Evolutionary conservation across 2,113 vertebrate species (phyloP).

Genomic region (Acanthochromis polyacanthus): DNA sequence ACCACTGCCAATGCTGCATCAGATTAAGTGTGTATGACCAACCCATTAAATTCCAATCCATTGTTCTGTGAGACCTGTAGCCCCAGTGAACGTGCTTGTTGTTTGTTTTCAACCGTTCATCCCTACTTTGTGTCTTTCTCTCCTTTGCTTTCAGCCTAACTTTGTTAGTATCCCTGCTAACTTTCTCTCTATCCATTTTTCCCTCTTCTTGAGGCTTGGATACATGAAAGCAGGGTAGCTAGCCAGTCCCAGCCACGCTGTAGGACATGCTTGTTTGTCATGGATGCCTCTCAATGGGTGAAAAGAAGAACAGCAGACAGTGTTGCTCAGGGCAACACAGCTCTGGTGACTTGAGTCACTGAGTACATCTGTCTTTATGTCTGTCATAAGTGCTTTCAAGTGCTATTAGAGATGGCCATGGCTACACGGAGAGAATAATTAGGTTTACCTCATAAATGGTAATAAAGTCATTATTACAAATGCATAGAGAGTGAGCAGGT

Average conservation of each 20-base stretch:
- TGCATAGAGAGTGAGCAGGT: not conserved
- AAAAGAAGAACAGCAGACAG: slow-evolving; percentile 52
- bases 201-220: slow-evolving; percentile 17
- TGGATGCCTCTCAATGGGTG: slow-evolving; percentile 56
- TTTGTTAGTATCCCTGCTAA: slow-evolving; percentile 32
- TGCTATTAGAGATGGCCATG: slow-evolving; percentile 45
- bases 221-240: slow-evolving; percentile 57
- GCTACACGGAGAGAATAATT: slow-evolving; percentile 23
- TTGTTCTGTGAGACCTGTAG: slow-evolving; percentile 55
- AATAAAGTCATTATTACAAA: slow-evolving; percentile 28
- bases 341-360: slow-evolving; percentile 49
- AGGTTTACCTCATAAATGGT: slow-evolving; percentile 26
- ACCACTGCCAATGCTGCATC: slow-evolving; percentile 64
- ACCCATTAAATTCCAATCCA: slow-evolving; percentile 68
- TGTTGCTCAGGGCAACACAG: slow-evolving; percentile 70
- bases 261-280: slow-evolving; percentile 74
- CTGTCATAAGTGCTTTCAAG: slow-evolving; percentile 59
- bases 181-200: slow-evolving; percentile 35
- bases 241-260: slow-evolving; percentile 44
- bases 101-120: slow-evolving; percentile 47
- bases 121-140: slow-evolving; percentile 19
- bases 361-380: slow-evolving; percentile 56
- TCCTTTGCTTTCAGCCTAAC: slow-evolving; percentile 32
- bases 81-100: slow-evolving; percentile 30
- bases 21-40: slow-evolving; percentile 72